A percentile compares a stretch with the other conserved stretches of the same genome.
Conservation (phyloP, 2,113 vertebrate species). For the Electrona antarctica region DNA sequence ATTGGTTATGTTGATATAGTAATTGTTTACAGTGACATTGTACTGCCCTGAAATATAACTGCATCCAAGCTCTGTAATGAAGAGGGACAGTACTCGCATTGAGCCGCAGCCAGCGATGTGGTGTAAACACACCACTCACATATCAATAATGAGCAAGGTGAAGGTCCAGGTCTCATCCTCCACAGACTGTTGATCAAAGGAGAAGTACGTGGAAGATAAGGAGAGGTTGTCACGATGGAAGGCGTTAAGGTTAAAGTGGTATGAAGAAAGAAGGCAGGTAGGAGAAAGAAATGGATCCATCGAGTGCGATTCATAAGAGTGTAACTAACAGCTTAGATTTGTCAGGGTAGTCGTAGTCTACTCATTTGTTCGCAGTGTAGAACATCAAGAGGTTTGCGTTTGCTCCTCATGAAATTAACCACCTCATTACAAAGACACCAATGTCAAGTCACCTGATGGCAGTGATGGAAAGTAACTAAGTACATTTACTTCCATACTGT, state of each 20-base stretch:
- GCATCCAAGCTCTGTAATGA: conserved; percentile 65
- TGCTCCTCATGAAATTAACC: too few relatives aligned
- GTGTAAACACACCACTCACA: conserved; percentile 54
- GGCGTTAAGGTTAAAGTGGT: neutral
- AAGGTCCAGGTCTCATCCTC: conserved; percentile 29
- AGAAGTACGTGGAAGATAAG: conserved; percentile 26
- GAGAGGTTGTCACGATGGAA: neutral
- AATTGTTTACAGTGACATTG: conserved; percentile 55
- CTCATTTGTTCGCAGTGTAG: too few relatives aligned
- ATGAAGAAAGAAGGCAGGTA: too few relatives aligned
- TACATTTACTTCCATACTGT: too few relatives aligned
- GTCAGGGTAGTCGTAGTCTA: too few relatives aligned
- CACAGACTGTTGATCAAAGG: conserved; percentile 24
- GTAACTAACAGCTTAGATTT: too few relatives aligned
- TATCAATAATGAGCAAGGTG: conserved; percentile 24
- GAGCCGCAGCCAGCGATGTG: conserved; percentile 37
- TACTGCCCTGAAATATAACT: conserved; percentile 65
- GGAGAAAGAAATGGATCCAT: too few relatives aligned
- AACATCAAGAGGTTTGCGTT: too few relatives aligned
- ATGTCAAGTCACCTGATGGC: too few relatives aligned
- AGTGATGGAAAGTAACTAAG: too few relatives aligned
- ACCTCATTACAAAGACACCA: too few relatives aligned
- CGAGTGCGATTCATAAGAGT: too few relatives aligned
- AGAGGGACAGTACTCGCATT: conserved; percentile 61
- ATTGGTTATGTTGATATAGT: conserved; percentile 61